Percentiles rank a stretch among this genome's conserved stretches.
Conservation (phyloP, 2,113 vertebrate genomes). For the Pithys albifrons region DNA sequence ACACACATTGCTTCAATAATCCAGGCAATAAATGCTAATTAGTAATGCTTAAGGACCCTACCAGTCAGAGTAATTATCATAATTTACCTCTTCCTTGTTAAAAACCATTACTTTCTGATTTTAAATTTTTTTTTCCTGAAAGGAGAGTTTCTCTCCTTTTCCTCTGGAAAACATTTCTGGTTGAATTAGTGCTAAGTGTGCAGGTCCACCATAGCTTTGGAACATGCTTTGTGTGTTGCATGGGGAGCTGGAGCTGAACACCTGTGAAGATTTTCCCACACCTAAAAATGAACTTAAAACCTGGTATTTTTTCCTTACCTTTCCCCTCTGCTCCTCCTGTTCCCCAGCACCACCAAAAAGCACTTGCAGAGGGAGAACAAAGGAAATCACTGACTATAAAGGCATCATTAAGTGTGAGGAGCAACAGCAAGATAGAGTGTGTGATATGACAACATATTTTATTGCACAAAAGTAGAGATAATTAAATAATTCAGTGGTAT, state of each 20-base stretch:
- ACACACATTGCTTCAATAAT: constrained; percentile 82
- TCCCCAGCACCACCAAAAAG: constrained; percentile 58
- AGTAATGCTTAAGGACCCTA: constrained; percentile 80
- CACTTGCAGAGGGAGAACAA: constrained; percentile 79
- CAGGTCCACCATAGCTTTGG: not conserved
- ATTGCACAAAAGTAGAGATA: constrained; percentile 72
- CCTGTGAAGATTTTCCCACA: not conserved
- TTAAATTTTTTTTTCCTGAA: not conserved
- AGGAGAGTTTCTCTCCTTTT: not conserved
- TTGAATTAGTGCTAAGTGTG: fast-evolving
- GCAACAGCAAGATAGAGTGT: constrained; percentile 67
- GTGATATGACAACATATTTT: constrained; percentile 78
- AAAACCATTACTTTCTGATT: constrained; percentile 70
- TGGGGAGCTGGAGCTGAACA: not conserved
- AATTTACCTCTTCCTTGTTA: constrained; percentile 80
- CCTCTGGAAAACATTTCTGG: not conserved
- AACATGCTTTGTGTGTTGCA: not conserved
- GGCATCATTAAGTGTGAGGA: constrained; percentile 71
- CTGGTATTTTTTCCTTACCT: not conserved
- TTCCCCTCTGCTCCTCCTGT: not conserved
- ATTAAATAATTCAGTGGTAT: constrained; percentile 78
- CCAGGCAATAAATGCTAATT: constrained; percentile 85
- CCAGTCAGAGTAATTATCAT: constrained; percentile 80
- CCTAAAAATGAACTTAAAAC: not conserved
- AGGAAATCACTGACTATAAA: constrained; percentile 73